phyloP scores from a whole-genome alignment of 2,113 vertebrate genomes.

The Xiphophorus maculatus region DNA sequence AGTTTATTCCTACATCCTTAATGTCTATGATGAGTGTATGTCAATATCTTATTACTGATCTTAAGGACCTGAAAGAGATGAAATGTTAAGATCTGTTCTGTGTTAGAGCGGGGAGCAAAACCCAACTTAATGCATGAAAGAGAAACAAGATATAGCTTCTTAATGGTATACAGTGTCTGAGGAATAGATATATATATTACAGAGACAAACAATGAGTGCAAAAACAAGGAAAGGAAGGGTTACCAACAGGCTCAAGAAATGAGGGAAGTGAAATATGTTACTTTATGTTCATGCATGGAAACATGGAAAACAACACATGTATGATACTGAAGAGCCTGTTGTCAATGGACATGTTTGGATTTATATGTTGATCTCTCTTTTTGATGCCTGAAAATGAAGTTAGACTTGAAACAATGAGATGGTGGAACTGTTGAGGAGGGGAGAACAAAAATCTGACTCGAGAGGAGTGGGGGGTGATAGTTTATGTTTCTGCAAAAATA shows the following conservation, averaged over 20 bases:
- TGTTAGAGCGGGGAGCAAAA: background rate
- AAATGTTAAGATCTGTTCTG: background rate
- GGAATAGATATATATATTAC: background rate
- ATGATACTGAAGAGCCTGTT: conserved; percentile 71
- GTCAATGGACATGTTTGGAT: conserved; percentile 80
- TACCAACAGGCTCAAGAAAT: conserved; percentile 34
- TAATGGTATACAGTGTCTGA: conserved; percentile 12
- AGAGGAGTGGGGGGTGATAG: conserved; percentile 27
- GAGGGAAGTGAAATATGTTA: conserved; percentile 21
- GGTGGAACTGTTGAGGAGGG: conserved; percentile 60
- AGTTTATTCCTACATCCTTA: background rate
- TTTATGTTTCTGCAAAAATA: conserved; percentile 18
- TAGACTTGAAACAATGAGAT: conserved; percentile 62
- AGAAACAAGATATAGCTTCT: conserved; percentile 54
- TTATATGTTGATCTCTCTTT: conserved; percentile 26
- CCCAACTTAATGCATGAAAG: background rate
- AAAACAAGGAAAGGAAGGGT: conserved; percentile 16
- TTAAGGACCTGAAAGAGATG: background rate
- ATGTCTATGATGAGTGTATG: background rate
- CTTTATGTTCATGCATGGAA: conserved; percentile 68
- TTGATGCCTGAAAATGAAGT: conserved; percentile 51
- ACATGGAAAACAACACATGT: conserved; percentile 39
- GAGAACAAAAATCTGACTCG: conserved; percentile 46
- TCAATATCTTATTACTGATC: background rate
- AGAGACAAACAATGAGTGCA: conserved; percentile 8